Conservation (phyloP, 2,797 vertebrate genomes). For the Microhierax caerulescens region DNA sequence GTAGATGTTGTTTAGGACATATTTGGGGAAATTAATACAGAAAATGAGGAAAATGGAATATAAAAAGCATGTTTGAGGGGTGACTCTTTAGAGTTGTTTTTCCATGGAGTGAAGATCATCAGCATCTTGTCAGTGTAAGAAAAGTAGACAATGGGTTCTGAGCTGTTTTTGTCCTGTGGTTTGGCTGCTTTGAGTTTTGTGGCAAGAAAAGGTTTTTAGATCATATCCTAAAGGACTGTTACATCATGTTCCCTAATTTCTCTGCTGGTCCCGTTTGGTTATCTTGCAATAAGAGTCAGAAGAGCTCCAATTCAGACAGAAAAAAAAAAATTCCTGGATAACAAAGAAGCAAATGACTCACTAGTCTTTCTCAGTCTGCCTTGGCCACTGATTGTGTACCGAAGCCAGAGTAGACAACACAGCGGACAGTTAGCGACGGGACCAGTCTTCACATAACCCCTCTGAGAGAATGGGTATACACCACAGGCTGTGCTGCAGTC, state of each 20-base stretch:
- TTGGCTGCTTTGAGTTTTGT: slow-evolving; percentile 51
- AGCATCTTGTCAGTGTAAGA: slow-evolving; percentile 41
- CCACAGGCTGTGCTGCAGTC: neutral
- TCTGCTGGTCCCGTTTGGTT: slow-evolving; percentile 33
- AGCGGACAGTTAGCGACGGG: neutral
- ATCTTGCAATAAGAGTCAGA: slow-evolving; percentile 37
- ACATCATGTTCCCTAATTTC: slow-evolving; percentile 64
- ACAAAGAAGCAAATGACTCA: neutral
- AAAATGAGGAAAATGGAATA: neutral
- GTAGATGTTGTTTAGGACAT: slow-evolving; percentile 16
- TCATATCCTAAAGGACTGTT: slow-evolving; percentile 57
- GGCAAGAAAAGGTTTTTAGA: slow-evolving; percentile 42
- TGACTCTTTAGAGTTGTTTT: slow-evolving; percentile 55
- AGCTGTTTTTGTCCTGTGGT: slow-evolving; percentile 66
- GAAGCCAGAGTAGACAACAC: neutral
- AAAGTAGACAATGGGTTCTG: slow-evolving; percentile 60
- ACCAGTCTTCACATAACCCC: neutral
- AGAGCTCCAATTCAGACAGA: neutral
- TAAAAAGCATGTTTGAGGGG: slow-evolving; percentile 37
- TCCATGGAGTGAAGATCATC: slow-evolving; percentile 22
- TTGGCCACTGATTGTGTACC: neutral
- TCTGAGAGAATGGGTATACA: neutral
- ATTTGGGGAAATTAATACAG: neutral
- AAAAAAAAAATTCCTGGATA: slow-evolving; percentile 22
- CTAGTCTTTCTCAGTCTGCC: neutral